phyloP scores from a whole-genome alignment of 2,888 invertebrate genomes.

The Agrochola macilenta region DNA sequence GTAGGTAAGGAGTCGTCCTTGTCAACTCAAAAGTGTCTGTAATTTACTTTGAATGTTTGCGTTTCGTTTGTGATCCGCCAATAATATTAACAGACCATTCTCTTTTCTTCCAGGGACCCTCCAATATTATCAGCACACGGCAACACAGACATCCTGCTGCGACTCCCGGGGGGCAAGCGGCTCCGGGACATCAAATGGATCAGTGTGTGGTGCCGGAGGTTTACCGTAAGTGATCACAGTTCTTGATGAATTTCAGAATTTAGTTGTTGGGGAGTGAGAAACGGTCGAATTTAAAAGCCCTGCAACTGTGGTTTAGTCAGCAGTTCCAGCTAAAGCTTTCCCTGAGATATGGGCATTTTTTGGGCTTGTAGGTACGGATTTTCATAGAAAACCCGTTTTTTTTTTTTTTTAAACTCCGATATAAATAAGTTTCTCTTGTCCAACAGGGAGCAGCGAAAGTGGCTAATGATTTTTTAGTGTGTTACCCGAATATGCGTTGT shows the following conservation, averaged over 20 bases:
- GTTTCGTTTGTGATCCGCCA: too few relatives aligned
- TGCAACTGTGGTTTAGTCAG: neutral
- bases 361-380: neutral
- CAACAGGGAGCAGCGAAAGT: too few relatives aligned
- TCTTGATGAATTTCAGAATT: neutral
- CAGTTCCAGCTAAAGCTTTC: neutral
- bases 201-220: slow-evolving; percentile 97
- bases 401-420: neutral
- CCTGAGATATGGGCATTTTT: neutral
- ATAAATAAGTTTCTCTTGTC: neutral
- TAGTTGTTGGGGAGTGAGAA: neutral
- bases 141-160: slow-evolving; percentile 95
- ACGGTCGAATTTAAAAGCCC: too few relatives aligned
- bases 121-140: slow-evolving; percentile 94
- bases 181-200: slow-evolving; percentile 97
- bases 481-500: neutral
- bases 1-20: too few relatives aligned
- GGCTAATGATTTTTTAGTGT: neutral
- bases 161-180: slow-evolving; percentile 95
- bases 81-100: neutral
- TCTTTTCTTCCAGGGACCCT: slow-evolving; percentile 92
- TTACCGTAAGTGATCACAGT: slow-evolving; percentile 92
- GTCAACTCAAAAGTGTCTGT: too few relatives aligned
- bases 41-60: too few relatives aligned
- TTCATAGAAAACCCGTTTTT: too few relatives aligned